phyloP scores from a whole-genome alignment of 53 echinoderm and acorn worm species.

The Pentamera pediparva region DNA sequence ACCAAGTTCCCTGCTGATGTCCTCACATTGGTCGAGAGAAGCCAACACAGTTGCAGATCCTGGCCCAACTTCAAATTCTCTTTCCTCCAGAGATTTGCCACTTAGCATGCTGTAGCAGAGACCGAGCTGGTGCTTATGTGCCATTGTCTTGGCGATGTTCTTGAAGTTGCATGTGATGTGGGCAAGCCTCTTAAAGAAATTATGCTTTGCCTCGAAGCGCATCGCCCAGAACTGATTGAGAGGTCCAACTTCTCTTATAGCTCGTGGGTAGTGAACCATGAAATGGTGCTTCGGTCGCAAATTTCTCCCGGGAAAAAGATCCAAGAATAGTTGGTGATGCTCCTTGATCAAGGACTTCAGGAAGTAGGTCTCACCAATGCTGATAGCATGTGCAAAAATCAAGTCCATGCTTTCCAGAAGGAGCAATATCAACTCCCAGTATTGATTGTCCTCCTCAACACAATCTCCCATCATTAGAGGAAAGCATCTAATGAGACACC shows the following conservation, averaged over 20 bases:
- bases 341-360: slow-evolving; percentile 40
- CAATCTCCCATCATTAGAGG: slow-evolving; percentile 45
- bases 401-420: slow-evolving; percentile 26
- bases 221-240: neutral
- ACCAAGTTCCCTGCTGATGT: slow-evolving; percentile 7
- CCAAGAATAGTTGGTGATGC: slow-evolving; percentile 16
- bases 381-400: slow-evolving; percentile 24
- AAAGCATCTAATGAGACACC: slow-evolving; percentile 44
- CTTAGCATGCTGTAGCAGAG: slow-evolving; percentile 14
- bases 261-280: too few relatives aligned
- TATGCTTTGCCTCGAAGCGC: too few relatives aligned
- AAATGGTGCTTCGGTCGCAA: neutral
- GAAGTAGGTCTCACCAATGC: slow-evolving; percentile 24
- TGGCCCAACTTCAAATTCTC: slow-evolving; percentile 37
- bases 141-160: slow-evolving; percentile 17
- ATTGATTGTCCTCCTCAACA: slow-evolving; percentile 34
- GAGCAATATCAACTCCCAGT: slow-evolving; percentile 32
- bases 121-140: slow-evolving; percentile 9
- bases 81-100: neutral
- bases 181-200: slow-evolving; percentile 1
- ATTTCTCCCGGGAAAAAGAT: neutral
- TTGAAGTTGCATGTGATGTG: too few relatives aligned
- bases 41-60: slow-evolving; percentile 14
- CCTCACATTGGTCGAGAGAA: slow-evolving; percentile 21
- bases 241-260: too few relatives aligned